These are phyloP conservation scores for Genyomyrus donnyi DNA, from an alignment of 2,113 vertebrate genomes.

Conservation along the genomic window DNA sequence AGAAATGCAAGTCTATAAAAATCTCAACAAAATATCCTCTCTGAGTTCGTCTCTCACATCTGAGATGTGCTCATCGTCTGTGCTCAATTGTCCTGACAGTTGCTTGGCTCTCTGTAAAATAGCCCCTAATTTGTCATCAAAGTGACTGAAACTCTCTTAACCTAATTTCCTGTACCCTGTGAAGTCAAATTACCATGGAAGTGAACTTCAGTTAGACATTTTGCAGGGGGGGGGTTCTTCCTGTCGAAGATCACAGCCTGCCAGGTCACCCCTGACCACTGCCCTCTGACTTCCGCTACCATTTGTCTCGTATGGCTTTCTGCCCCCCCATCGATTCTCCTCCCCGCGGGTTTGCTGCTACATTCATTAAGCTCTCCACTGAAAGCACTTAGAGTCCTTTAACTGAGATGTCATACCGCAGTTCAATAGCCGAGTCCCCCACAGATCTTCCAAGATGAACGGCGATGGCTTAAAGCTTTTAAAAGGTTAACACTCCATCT, in stretches of 20 bases:
- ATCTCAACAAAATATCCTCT: background rate
- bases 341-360: background rate
- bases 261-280: background rate
- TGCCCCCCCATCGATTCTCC: background rate
- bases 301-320: background rate
- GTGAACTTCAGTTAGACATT: constrained; percentile 17
- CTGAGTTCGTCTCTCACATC: background rate
- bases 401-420: background rate
- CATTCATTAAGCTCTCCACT: background rate
- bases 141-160: background rate
- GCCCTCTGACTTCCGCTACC: background rate
- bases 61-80: background rate
- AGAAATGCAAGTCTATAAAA: background rate
- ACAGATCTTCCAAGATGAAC: background rate
- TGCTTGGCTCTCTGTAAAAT: background rate
- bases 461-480: background rate
- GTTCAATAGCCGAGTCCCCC: background rate
- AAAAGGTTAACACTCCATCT: background rate
- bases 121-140: constrained; percentile 18
- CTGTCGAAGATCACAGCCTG: constrained; percentile 8
- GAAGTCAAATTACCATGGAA: constrained; percentile 1
- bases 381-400: background rate
- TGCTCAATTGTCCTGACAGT: background rate
- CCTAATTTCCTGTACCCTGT: constrained; percentile 4
- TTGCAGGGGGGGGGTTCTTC: background rate